Evolutionary conservation across 53 echinoderm and acorn worm genomes (phyloP).

Genomic region (Hippasteria phrygiana): DNA sequence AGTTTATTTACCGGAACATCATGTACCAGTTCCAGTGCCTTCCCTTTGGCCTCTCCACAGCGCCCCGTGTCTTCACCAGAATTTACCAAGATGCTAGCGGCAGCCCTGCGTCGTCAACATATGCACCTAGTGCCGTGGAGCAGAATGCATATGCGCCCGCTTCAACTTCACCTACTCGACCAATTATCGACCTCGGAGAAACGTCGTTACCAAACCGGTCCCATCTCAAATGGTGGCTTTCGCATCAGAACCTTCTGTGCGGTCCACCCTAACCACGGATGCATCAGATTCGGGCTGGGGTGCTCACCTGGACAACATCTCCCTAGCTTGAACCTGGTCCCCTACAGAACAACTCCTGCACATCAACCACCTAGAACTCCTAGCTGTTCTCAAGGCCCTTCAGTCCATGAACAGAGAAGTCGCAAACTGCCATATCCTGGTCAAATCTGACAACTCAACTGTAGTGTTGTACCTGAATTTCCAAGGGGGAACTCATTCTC

Average conservation of each 20-base stretch:
- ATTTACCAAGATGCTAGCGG: slow-evolving; percentile 13
- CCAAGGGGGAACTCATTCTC: background rate
- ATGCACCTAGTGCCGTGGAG: slow-evolving; percentile 46
- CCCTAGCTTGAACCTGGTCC: background rate
- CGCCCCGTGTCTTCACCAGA: slow-evolving; percentile 58
- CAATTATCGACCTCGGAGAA: slow-evolving; percentile 7
- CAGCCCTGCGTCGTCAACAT: slow-evolving; percentile 15
- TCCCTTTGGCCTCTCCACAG: slow-evolving; percentile 20
- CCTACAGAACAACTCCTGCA: background rate
- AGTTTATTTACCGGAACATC: background rate
- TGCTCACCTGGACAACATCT: slow-evolving; percentile 6
- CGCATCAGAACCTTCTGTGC: background rate
- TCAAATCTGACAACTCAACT: slow-evolving; percentile 36
- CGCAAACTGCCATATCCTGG: background rate
- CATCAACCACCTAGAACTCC: slow-evolving; percentile 1
- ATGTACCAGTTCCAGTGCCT: too few species aligned
- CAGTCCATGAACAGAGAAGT: background rate
- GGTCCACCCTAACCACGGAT: slow-evolving; percentile 30
- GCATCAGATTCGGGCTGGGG: slow-evolving; percentile 57
- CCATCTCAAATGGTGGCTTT: slow-evolving; percentile 16
- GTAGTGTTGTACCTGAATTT: slow-evolving; percentile 27
- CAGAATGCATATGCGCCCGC: slow-evolving; percentile 31
- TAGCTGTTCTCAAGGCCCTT: background rate
- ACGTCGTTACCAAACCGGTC: background rate
- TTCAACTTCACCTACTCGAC: slow-evolving; percentile 49